Conservation (phyloP, 2,113 vertebrate genomes). For the Megaceryle maxima region DNA sequence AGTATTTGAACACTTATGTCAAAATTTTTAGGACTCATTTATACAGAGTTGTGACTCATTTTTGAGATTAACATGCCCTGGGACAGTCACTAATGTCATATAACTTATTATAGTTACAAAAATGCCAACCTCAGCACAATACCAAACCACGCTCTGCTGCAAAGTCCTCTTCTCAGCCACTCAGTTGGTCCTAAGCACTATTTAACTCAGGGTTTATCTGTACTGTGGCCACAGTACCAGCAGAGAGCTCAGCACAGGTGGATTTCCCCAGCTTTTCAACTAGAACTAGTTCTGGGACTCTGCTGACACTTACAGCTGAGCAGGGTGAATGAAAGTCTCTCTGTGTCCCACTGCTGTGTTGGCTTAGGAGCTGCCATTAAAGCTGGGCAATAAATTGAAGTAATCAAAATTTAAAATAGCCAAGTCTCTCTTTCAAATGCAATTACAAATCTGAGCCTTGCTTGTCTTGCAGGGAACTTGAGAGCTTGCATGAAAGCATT, state of each 20-base stretch:
- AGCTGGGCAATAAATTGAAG: neutral
- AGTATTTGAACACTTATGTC: neutral
- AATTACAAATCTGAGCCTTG: neutral
- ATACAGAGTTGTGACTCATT: neutral
- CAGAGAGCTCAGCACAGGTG: neutral
- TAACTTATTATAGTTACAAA: neutral
- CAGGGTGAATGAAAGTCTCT: rapidly evolving
- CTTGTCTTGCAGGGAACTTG: neutral
- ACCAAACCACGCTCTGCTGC: neutral
- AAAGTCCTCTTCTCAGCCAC: neutral
- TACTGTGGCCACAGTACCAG: neutral
- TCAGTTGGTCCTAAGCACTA: neutral
- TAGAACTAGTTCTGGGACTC: neutral
- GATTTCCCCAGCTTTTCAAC: neutral
- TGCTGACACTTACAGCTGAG: neutral
- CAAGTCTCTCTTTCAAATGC: neutral
- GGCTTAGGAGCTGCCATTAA: neutral
- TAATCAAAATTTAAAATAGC: neutral
- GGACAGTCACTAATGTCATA: neutral
- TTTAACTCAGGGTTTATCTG: neutral
- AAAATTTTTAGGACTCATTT: neutral
- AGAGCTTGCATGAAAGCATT: neutral
- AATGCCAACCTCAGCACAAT: neutral
- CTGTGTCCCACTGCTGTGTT: neutral
- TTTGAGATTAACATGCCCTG: neutral